Percentiles rank a stretch among this genome's conserved stretches.
These are phyloP conservation scores for Aphelinus certus DNA, from an alignment of 1,140 invertebrate genomes.

Conservation along the genomic window DNA sequence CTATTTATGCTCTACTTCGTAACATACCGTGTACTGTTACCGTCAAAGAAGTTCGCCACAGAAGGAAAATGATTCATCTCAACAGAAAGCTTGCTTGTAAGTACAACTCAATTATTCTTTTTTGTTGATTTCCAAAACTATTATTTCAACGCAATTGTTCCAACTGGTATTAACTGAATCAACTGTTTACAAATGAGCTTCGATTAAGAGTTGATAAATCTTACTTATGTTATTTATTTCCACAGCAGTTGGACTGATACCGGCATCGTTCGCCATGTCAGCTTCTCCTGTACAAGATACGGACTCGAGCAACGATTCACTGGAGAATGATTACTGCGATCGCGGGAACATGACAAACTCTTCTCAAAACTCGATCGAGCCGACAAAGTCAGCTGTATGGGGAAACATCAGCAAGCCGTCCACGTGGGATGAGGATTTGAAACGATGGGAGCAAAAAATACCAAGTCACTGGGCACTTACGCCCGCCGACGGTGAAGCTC, in stretches of 20 bases:
- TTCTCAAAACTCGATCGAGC: conserved; percentile 40
- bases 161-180: neutral
- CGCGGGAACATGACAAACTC: too few species aligned
- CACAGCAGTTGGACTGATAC: conserved; percentile 53
- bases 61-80: conserved; percentile 58
- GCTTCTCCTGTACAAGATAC: conserved; percentile 52
- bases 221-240: conserved; percentile 27
- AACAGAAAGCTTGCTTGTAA: conserved; percentile 62
- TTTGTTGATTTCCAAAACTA: neutral
- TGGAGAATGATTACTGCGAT: conserved; percentile 51
- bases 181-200: too few species aligned
- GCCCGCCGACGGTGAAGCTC: conserved; percentile 37
- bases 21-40: conserved; percentile 70
- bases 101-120: conserved; percentile 19
- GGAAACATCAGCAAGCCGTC: conserved; percentile 28
- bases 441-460: conserved; percentile 43
- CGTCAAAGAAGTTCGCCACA: conserved; percentile 58
- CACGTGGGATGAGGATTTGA: conserved; percentile 50
- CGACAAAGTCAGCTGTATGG: conserved; percentile 51
- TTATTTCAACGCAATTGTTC: neutral
- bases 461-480: conserved; percentile 49
- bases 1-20: conserved; percentile 65
- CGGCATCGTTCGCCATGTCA: conserved; percentile 47
- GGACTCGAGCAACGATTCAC: conserved; percentile 60
- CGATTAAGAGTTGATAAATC: too few species aligned